Base-by-base conservation (phyloP, 2,797 vertebrate species). In the Anniella stebbinsi region DNA sequence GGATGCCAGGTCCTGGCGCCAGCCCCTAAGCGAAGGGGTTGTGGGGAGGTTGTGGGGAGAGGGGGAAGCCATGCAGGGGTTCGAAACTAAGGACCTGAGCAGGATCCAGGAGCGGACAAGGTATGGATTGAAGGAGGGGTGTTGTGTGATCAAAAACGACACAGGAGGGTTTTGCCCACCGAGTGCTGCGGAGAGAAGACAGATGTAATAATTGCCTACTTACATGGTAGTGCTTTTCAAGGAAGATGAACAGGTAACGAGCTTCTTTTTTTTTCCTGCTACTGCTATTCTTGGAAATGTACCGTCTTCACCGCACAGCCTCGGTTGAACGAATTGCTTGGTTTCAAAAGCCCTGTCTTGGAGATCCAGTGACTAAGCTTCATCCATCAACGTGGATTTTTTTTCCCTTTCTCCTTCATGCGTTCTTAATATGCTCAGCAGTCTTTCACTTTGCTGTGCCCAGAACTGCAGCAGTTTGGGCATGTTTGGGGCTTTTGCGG, bases 241-340 rank as follows among this genome's bases (percentile, higher is more conserved):
- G 80, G 38, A 33, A 63, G 41, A 18, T 76, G 81, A 63, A 73
- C 54, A 75, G 60, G 38, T 51, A 66, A 28, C 70, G 67, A 17
- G 13, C 23, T 6, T 36, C 28, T 38, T 66, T 60, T 45, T 57
- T 30, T 28, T n/a, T n/a, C 1, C 87, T 18, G 57, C 51, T 30
- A 25, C 78, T 18, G 87, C 87, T 76, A 66, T 66, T 89, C 72
- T 75, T 36, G 15, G 70, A 76, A 84, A 48, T 66, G 30, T 18
- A 15, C 54, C 11, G 36, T 12, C 25, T 48, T 48, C 36, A 18
- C 70, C 12, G 38, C 80, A 30, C 15, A 1, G 36, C 2, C 28
- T 45, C 38, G 25, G 78, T 41, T 57, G 4, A 51, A 41, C 25
- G 67, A 28, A n/a, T 48, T n/a, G 9, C 36, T 63, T 21, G 21